Conservation (phyloP, 2,888 invertebrate genomes). For the Sthenelais limicola region DNA sequence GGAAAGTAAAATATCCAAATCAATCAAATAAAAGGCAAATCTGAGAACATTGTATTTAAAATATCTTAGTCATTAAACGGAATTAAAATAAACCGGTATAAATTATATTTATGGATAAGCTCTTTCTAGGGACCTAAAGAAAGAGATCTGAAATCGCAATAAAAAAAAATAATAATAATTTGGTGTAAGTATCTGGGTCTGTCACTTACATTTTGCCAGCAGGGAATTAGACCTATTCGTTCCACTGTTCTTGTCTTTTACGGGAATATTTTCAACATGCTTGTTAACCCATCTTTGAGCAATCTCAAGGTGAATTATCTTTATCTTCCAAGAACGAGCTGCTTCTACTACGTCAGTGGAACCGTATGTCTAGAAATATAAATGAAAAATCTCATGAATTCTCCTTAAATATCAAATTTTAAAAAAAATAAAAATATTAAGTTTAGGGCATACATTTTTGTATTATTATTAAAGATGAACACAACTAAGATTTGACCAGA, state of each 20-base stretch:
- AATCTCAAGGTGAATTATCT: slow-evolving; percentile 61
- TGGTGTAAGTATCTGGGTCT: too few species aligned
- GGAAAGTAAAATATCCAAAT: not conserved
- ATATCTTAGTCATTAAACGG: not conserved
- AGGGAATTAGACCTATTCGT: too few species aligned
- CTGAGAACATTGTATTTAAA: not conserved
- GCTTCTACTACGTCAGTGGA: slow-evolving; percentile 57
- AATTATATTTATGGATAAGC: not conserved
- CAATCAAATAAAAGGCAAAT: not conserved
- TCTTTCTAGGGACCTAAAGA: not conserved
- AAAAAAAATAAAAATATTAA: too few species aligned
- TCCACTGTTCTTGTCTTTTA: not conserved
- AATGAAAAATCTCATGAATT: not conserved
- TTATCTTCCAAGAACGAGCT: slow-evolving; percentile 63
- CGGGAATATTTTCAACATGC: slow-evolving; percentile 6
- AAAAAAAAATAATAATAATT: not conserved
- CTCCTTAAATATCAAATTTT: not conserved
- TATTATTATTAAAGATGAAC: too few species aligned
- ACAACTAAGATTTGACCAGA: too few species aligned
- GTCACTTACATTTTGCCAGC: too few species aligned
- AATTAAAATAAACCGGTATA: not conserved
- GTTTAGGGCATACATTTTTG: too few species aligned
- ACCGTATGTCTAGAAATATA: slow-evolving; percentile 38
- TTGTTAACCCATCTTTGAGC: not conserved
- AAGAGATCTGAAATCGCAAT: not conserved